Conservation (phyloP, 2,888 invertebrate genomes). For the Vannuccia rotundouncinata region DNA sequence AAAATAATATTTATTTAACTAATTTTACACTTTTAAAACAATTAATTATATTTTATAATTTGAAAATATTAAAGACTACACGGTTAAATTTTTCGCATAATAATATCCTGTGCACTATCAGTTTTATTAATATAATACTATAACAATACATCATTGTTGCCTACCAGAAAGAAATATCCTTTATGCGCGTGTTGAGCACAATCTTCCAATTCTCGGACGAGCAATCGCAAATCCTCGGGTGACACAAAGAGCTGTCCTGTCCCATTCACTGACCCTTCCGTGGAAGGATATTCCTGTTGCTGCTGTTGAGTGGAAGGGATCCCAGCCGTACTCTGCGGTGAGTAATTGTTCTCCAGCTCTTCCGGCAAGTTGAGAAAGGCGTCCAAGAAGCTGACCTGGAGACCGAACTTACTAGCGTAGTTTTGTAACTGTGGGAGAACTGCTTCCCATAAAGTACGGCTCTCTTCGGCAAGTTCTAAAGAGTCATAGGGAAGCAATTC, state of each 20-base stretch:
- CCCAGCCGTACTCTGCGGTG: neutral
- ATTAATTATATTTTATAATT: too few relatives aligned
- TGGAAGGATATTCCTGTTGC: neutral
- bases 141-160: too few relatives aligned
- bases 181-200: neutral
- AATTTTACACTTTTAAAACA: too few relatives aligned
- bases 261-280: neutral
- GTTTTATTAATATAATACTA: too few relatives aligned
- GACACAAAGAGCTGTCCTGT: neutral
- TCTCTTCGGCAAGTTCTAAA: neutral
- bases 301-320: neutral
- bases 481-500: too few relatives aligned
- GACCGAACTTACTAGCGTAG: neutral
- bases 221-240: neutral
- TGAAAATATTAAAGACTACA: too few relatives aligned
- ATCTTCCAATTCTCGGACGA: neutral
- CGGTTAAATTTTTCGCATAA: too few relatives aligned
- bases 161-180: neutral
- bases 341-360: neutral
- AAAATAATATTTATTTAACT: too few relatives aligned
- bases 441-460: neutral
- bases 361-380: neutral
- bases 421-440: neutral
- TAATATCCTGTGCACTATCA: too few relatives aligned
- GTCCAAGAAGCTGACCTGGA: neutral